Percentiles rank a stretch among this genome's conserved stretches.
These are phyloP conservation scores for Polietes domitor DNA, from an alignment of 2,888 invertebrate genomes.

Conservation along the genomic window DNA sequence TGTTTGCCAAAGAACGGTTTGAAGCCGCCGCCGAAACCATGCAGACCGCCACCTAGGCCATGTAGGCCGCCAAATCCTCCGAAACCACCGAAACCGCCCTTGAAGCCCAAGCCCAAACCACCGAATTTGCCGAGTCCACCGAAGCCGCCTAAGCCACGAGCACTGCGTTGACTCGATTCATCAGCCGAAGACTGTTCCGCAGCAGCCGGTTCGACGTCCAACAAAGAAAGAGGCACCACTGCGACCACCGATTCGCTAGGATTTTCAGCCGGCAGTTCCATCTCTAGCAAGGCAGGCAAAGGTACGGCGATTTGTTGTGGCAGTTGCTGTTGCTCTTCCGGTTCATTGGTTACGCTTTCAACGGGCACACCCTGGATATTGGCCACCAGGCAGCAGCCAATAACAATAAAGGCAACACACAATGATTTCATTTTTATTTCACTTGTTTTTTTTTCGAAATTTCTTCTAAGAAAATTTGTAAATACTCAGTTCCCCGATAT, in stretches of 20 bases:
- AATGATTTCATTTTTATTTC: neutral
- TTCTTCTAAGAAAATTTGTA: neutral
- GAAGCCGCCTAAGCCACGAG: constrained; percentile 71
- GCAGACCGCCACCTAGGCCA: constrained; percentile 66
- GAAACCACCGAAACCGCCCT: constrained; percentile 67
- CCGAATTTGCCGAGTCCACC: constrained; percentile 70
- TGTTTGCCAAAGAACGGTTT: constrained; percentile 72
- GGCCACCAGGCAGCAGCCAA: neutral
- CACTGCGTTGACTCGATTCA: constrained; percentile 66
- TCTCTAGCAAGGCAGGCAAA: constrained; percentile 31
- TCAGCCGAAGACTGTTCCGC: constrained; percentile 14
- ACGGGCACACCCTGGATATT: neutral
- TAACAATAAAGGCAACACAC: neutral
- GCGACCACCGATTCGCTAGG: constrained; percentile 24
- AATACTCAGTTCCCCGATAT: neutral
- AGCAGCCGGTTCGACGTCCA: constrained; percentile 70
- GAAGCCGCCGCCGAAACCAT: constrained; percentile 70
- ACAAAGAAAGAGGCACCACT: constrained; percentile 68
- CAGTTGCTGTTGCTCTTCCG: constrained; percentile 49
- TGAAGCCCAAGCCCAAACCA: constrained; percentile 62
- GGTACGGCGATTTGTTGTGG: constrained; percentile 59
- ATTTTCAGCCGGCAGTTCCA: constrained; percentile 33
- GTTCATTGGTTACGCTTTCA: neutral
- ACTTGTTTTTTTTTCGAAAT: neutral
- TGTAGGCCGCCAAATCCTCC: constrained; percentile 70